Evolutionary conservation across 2,113 vertebrate species (phyloP), one percentile per base, ranked within the genome.

Genomic region (Elgaria multicarinata): DNA sequence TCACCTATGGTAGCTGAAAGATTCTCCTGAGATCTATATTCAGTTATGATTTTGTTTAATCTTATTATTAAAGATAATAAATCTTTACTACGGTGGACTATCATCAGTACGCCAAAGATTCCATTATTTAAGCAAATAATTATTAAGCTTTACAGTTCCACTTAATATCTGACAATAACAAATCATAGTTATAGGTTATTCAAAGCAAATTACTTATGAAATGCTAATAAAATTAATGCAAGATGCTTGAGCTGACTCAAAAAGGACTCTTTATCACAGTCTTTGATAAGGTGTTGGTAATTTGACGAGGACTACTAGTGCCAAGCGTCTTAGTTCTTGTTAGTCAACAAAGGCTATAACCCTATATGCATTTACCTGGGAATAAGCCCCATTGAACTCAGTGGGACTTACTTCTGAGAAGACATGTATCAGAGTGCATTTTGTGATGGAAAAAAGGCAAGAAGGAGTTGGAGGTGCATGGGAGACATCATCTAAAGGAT

Each of bases 121-220:
- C 88, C 91, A 95, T 96, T 97, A 97, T 96, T 97, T 97, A 97
- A 97, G 97, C 94, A 97, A 97, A 97, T 96, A 97, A 97, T 97
- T 96, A 96, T 95, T 95, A 92, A 82, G 90, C 93, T 94, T 96
- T 96, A 94, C 82, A 94, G 93, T 96, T 95, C 92, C 84, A 95
- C 96, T 96, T 97, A 95, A 89, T 92, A 90, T 83, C 88, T 87
- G 95, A 95, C 93, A 94, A 93, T 94, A 96, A 96, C 93, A 97
- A 97, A 97, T 96, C 93, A 95, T 88, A 95, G 91, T 94, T 95
- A 96, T 55, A 46, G 89, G 81, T 96, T 94, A 95, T 91, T 96
- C 93, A 92, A 95, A 95, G 93, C 88, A 96, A 97, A 97, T 96
- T 97, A 95, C 80, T 92, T 96, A 90, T 96, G 95, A 97, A 97